These are phyloP conservation scores for Nymphalis polychloros DNA, from an alignment of 2,888 invertebrate species.

Conservation along the genomic window DNA sequence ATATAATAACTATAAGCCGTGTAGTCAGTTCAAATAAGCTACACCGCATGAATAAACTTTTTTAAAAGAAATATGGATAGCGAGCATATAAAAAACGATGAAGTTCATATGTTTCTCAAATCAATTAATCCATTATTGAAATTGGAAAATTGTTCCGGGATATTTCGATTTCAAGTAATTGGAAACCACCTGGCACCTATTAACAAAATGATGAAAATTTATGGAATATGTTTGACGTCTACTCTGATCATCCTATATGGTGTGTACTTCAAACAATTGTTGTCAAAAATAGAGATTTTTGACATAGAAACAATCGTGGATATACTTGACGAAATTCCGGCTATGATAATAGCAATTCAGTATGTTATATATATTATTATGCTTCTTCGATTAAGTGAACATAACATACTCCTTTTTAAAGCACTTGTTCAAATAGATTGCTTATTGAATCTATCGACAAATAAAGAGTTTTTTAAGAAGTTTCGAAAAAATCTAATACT, in stretches of 20 bases:
- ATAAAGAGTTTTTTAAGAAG: background rate
- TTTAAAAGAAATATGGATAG: conserved; percentile 1
- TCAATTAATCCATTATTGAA: conserved; percentile 9
- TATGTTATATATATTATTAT: conserved; percentile 16
- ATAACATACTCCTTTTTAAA: conserved; percentile 19
- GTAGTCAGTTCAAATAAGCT: too few species aligned
- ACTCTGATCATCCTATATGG: background rate
- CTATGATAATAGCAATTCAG: conserved; percentile 9
- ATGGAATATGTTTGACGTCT: conserved; percentile 1
- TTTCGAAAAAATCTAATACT: conserved; percentile 1
- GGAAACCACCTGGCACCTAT: conserved; percentile 1
- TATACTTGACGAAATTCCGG: background rate
- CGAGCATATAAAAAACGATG: background rate
- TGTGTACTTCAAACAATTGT: background rate
- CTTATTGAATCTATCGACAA: conserved; percentile 1
- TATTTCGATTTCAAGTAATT: conserved; percentile 9
- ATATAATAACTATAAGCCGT: too few species aligned
- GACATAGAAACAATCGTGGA: background rate
- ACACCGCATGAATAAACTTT: too few species aligned
- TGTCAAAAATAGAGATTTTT: background rate
- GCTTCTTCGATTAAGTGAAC: conserved; percentile 10
- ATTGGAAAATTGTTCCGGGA: conserved; percentile 18
- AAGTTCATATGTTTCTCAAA: conserved; percentile 3
- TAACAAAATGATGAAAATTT: conserved; percentile 8
- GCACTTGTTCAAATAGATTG: conserved; percentile 24